These are phyloP conservation scores for Bradypodion pumilum DNA, from an alignment of 2,797 vertebrate species.

Conservation along the genomic window DNA sequence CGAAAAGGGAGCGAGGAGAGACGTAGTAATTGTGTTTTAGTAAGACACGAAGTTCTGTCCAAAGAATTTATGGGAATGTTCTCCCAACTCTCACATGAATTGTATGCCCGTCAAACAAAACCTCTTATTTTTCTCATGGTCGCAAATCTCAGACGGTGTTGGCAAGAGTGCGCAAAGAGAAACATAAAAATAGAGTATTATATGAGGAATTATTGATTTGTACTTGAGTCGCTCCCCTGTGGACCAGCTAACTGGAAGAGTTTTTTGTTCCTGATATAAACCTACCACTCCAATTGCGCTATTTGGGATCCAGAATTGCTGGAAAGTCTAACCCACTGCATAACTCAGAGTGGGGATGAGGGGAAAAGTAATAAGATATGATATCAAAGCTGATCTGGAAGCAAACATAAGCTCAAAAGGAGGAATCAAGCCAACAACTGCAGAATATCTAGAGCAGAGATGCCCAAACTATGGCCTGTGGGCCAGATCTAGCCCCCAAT, in stretches of 20 bases:
- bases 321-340: background rate
- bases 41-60: background rate
- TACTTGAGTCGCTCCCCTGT: background rate
- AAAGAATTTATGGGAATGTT: background rate
- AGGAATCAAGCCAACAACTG: background rate
- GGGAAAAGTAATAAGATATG: background rate
- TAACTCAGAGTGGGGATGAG: background rate
- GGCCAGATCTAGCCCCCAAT: too few relatives aligned
- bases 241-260: background rate
- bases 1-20: background rate
- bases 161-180: background rate
- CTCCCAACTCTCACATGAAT: background rate
- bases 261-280: background rate
- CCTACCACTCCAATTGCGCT: too few relatives aligned
- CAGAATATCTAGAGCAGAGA: background rate
- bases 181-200: background rate
- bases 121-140: background rate
- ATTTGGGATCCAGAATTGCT: background rate
- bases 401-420: background rate
- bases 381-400: background rate
- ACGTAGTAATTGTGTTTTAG: background rate
- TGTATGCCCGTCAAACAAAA: background rate
- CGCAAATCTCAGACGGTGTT: background rate
- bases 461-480: too few relatives aligned
- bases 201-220: slow-evolving; percentile 2